Conservation (phyloP, 2,888 invertebrate species). For the Acrobeloides nanus region DNA sequence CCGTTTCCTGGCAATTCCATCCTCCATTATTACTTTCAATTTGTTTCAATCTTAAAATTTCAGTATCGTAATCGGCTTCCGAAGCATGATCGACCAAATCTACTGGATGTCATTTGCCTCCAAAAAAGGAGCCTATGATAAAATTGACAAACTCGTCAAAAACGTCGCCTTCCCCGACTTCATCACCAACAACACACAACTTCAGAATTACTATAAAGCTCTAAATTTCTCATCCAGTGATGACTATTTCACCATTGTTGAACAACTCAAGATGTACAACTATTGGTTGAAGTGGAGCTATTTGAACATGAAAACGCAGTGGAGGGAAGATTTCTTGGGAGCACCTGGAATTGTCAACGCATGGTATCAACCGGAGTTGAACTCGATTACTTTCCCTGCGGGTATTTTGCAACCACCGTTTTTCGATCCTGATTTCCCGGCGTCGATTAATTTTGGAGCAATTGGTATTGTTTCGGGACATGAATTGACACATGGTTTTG, state of each 20-base stretch:
- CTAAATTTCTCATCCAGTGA: too few species aligned
- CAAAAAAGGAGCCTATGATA: conserved; percentile 38
- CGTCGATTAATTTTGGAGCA: conserved; percentile 36
- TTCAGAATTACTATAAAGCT: conserved; percentile 28
- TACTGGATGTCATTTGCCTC: conserved; percentile 39
- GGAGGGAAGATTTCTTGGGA: conserved; percentile 12
- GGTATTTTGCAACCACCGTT: conserved; percentile 25
- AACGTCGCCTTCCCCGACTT: conserved; percentile 46
- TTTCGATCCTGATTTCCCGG: conserved; percentile 50
- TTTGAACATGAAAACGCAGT: too few species aligned
- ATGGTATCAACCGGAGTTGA: conserved; percentile 17
- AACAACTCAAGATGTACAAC: too few species aligned
- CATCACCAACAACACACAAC: conserved; percentile 28
- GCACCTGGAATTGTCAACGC: conserved; percentile 12
- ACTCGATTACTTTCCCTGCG: conserved; percentile 29
- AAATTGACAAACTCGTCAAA: conserved; percentile 41
- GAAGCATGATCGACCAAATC: conserved; percentile 32
- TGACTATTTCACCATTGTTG: too few species aligned
- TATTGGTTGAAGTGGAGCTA: too few species aligned
- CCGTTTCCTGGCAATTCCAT: too few species aligned
- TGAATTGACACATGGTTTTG: conserved; percentile 29
- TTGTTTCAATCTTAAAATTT: too few species aligned
- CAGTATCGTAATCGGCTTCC: conserved; percentile 14
- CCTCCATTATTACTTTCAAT: too few species aligned
- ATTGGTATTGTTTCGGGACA: conserved; percentile 27